Conservation (phyloP, 2,888 invertebrate species). For the Pimpla rufipes region DNA sequence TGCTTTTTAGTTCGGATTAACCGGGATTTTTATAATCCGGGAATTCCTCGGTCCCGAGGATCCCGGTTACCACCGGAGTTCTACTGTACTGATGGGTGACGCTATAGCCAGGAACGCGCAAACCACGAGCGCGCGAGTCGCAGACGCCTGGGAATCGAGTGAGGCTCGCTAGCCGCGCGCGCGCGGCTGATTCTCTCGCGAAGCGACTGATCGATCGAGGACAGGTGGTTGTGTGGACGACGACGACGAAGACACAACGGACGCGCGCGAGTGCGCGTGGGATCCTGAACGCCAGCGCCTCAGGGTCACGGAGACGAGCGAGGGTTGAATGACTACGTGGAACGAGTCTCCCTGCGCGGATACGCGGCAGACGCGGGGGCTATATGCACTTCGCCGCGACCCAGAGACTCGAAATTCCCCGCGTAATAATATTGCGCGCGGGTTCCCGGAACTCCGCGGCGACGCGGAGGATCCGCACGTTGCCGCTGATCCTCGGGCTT, state of each 20-base stretch:
- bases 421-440: too few relatives aligned
- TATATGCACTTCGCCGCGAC: neutral
- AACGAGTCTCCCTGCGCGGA: neutral
- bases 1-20: too few relatives aligned
- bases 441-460: too few relatives aligned
- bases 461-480: too few relatives aligned
- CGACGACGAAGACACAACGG: slow-evolving; percentile 51
- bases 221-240: slow-evolving; percentile 64
- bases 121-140: slow-evolving; percentile 6
- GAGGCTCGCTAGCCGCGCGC: neutral
- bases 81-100: neutral
- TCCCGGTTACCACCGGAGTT: too few relatives aligned
- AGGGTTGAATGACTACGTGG: slow-evolving; percentile 70
- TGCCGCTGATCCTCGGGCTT: too few relatives aligned
- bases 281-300: slow-evolving; percentile 43
- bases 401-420: too few relatives aligned
- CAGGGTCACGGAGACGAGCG: slow-evolving; percentile 68
- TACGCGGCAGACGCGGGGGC: neutral
- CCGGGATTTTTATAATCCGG: too few relatives aligned
- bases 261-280: slow-evolving; percentile 54
- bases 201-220: slow-evolving; percentile 69
- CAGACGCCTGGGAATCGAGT: slow-evolving; percentile 34
- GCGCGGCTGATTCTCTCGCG: neutral
- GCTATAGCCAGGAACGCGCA: slow-evolving; percentile 13
- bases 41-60: too few relatives aligned